Conservation (phyloP, 2,113 vertebrate species). For the Tringa solitaria region DNA sequence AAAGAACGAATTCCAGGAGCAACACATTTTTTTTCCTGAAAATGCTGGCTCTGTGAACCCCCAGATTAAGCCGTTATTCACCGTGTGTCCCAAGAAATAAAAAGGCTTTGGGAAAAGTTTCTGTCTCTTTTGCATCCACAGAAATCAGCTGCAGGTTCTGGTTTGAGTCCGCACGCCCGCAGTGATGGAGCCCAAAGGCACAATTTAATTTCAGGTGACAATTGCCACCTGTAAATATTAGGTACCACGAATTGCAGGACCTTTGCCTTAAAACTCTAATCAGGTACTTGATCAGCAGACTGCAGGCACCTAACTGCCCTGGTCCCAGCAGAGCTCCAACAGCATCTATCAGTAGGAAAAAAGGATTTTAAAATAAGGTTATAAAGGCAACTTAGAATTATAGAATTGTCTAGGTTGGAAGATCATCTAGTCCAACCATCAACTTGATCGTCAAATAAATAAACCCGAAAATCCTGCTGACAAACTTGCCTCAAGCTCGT, state of each 20-base stretch:
- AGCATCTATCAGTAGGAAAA: neutral
- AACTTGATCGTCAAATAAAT: neutral
- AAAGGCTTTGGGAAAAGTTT: neutral
- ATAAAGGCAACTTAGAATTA: neutral
- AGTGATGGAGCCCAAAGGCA: neutral
- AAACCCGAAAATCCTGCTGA: neutral
- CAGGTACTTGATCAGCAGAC: neutral
- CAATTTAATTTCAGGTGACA: neutral
- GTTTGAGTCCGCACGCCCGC: neutral
- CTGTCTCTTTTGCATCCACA: neutral
- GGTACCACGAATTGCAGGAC: neutral
- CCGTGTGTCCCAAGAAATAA: neutral
- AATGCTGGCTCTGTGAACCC: neutral
- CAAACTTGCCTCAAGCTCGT: neutral
- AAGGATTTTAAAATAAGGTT: neutral
- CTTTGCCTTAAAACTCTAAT: neutral
- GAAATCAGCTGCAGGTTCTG: neutral
- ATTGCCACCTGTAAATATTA: neutral
- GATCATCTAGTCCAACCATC: too few relatives aligned
- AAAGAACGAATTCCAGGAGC: neutral
- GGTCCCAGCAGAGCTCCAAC: neutral
- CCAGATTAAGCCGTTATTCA: neutral
- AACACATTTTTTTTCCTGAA: neutral
- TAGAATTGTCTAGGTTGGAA: too few relatives aligned
- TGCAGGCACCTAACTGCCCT: neutral